Percentiles rank a stretch among this genome's conserved stretches.
Conservation (phyloP, 2,113 vertebrate species). For the Macrotus californicus region DNA sequence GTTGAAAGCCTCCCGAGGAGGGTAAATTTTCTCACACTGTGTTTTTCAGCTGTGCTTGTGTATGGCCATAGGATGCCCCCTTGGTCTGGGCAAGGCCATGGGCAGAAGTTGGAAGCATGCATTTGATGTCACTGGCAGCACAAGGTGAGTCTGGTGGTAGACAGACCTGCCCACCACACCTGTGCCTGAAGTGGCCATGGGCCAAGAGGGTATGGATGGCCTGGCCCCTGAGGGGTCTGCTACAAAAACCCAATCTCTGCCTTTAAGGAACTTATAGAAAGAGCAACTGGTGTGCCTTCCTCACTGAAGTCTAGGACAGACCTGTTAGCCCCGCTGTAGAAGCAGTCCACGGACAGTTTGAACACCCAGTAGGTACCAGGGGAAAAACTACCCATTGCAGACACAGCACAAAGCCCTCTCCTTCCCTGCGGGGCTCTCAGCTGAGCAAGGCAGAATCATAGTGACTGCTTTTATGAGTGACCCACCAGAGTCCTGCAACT, state of each 20-base stretch:
- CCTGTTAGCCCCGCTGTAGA: not conserved
- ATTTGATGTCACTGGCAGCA: not conserved
- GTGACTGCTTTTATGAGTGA: not conserved
- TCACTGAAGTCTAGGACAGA: not conserved
- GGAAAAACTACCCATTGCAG: not conserved
- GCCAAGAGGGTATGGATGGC: not conserved
- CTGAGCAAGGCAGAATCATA: not conserved
- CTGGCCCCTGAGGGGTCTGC: not conserved
- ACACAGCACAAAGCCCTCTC: not conserved
- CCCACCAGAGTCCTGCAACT: constrained; percentile 33
- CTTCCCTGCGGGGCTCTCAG: not conserved
- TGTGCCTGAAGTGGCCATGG: not conserved
- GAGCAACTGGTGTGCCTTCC: not conserved
- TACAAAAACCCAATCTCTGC: not conserved
- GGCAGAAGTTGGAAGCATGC: not conserved
- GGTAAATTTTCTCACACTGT: not conserved
- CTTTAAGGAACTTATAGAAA: not conserved
- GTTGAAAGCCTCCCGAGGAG: no score
- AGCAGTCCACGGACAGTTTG: not conserved
- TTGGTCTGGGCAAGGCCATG: not conserved
- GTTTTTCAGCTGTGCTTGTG: not conserved
- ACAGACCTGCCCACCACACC: not conserved
- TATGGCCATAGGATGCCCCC: accelerated
- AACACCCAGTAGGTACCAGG: not conserved
- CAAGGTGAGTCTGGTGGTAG: not conserved